Conservation (phyloP, 1,140 invertebrate genomes). For the Ectropis grisescens region DNA sequence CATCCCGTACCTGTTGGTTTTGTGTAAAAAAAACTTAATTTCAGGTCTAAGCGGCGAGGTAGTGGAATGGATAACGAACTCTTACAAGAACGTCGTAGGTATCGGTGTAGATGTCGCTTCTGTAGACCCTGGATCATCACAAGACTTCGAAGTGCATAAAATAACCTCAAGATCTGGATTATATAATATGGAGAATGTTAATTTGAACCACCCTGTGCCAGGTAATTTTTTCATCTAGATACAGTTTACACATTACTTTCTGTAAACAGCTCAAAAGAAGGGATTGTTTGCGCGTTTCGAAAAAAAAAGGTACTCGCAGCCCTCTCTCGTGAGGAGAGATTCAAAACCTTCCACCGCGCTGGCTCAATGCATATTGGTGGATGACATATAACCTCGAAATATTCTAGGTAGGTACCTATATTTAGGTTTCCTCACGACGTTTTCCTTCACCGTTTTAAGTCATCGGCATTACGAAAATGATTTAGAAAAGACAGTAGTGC, state of each 20-base stretch:
- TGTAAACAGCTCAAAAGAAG: background rate
- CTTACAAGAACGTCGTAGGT: constrained; percentile 72
- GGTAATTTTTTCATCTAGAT: constrained; percentile 19
- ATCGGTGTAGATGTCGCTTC: constrained; percentile 77
- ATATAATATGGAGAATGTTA: constrained; percentile 76
- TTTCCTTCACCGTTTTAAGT: no score
- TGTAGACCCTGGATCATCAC: constrained; percentile 70
- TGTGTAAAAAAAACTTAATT: no score
- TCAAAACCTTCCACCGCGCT: no score
- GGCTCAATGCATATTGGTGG: no score
- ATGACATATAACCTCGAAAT: no score
- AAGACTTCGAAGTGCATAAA: constrained; percentile 37
- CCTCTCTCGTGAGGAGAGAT: no score
- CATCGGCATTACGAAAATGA: no score
- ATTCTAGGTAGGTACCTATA: no score
- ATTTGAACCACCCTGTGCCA: constrained; percentile 61
- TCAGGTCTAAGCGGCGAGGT: constrained; percentile 71
- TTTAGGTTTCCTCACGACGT: no score
- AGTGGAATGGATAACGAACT: constrained; percentile 71
- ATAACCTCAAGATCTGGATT: constrained; percentile 60
- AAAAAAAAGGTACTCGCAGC: background rate
- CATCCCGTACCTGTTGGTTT: no score
- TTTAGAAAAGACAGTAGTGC: no score
- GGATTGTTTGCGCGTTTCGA: background rate
- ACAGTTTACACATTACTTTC: background rate